Conservation (phyloP, 2,888 invertebrate genomes). For the Carterocephalus palaemon region DNA sequence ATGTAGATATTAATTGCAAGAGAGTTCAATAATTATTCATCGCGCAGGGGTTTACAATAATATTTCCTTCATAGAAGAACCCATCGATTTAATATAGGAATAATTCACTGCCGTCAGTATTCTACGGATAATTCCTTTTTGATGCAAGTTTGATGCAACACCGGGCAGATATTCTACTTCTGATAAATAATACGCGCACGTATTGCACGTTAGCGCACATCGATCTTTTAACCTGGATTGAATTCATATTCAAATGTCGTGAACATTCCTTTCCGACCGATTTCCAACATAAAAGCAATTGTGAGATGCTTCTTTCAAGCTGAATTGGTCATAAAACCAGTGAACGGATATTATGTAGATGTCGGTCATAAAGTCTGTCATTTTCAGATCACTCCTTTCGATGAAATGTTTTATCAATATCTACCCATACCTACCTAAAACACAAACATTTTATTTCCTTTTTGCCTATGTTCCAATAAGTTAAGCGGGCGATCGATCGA, state of each 20-base stretch:
- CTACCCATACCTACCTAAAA: no score
- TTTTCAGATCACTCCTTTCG: constrained; percentile 30
- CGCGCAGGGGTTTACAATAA: no score
- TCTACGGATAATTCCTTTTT: no score
- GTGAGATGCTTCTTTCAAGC: constrained; percentile 25
- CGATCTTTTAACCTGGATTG: constrained; percentile 26
- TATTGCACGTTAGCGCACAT: constrained; percentile 18
- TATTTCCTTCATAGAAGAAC: no score
- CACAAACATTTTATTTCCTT: no score
- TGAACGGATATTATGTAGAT: constrained; percentile 34
- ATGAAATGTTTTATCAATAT: constrained; percentile 6
- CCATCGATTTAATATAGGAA: no score
- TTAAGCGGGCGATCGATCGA: no score
- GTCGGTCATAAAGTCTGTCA: constrained; percentile 33
- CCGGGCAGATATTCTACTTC: constrained; percentile 1
- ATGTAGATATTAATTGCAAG: no score
- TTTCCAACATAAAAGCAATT: constrained; percentile 27
- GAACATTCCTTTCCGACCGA: constrained; percentile 22
- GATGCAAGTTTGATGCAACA: constrained; percentile 13
- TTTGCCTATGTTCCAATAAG: no score
- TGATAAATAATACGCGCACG: constrained; percentile 19
- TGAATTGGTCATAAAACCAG: constrained; percentile 33
- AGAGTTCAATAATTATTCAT: no score
- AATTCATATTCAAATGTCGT: constrained; percentile 26
- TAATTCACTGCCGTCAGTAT: no score